Conservation (phyloP, 2,797 vertebrate genomes). For the Thaleichthys pacificus region DNA sequence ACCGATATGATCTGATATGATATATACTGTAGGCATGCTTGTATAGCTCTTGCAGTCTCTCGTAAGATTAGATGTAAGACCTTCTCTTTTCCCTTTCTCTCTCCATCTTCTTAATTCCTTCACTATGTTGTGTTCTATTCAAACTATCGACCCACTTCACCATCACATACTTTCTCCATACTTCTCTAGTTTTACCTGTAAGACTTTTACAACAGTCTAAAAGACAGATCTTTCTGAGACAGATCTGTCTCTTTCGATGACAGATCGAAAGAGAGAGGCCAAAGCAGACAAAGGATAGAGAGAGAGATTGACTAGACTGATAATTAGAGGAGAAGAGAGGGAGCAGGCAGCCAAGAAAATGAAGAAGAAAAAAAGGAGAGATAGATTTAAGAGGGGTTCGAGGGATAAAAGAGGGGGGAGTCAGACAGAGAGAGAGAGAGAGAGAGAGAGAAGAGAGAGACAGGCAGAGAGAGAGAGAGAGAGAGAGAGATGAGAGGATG, state of each 20-base stretch:
- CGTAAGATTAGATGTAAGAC: too few relatives aligned
- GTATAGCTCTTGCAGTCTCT: too few relatives aligned
- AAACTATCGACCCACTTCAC: constrained; percentile 2
- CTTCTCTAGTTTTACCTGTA: constrained; percentile 2
- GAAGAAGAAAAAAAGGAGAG: constrained; percentile 24
- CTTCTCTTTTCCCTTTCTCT: too few relatives aligned
- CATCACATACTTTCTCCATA: not conserved
- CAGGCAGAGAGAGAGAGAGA: constrained; percentile 13
- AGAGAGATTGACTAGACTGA: constrained; percentile 31
- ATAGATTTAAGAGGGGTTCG: constrained; percentile 8
- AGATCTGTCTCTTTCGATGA: too few relatives aligned
- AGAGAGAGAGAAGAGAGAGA: too few relatives aligned
- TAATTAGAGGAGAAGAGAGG: constrained; percentile 45
- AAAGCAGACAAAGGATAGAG: constrained; percentile 2
- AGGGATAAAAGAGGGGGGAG: constrained; percentile 13
- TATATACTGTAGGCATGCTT: not conserved
- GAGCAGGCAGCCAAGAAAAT: constrained; percentile 33
- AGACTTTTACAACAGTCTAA: not conserved
- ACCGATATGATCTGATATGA: not conserved
- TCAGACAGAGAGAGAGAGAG: constrained; percentile 5
- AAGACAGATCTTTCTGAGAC: too few relatives aligned
- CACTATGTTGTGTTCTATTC: too few relatives aligned
- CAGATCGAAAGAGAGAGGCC: not conserved
- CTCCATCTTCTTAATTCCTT: too few relatives aligned
- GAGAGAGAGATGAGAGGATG: constrained; percentile 55